Conservation (phyloP, 2,113 vertebrate genomes). For the Gobiocypris rarus region DNA sequence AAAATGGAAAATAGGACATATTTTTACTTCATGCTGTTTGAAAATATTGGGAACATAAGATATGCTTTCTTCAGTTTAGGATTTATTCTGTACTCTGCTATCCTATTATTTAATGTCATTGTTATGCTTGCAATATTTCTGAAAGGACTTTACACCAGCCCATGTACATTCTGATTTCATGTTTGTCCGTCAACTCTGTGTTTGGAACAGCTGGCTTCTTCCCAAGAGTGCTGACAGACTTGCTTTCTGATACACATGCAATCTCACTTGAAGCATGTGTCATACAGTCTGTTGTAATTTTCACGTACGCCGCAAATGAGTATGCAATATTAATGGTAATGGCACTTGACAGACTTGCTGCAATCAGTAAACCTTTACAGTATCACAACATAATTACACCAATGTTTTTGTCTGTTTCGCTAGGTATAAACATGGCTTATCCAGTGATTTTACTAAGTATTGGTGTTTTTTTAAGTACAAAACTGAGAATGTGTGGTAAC, state of each 20-base stretch:
- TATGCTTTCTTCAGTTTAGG: too few species aligned
- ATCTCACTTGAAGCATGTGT: slow-evolving; percentile 68
- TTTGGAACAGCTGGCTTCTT: slow-evolving; percentile 74
- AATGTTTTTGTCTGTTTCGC: slow-evolving; percentile 21
- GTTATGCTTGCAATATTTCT: background rate
- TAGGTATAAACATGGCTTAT: slow-evolving; percentile 49
- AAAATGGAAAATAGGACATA: too few species aligned
- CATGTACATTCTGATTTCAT: slow-evolving; percentile 76
- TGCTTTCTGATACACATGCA: slow-evolving; percentile 63
- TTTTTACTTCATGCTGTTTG: too few species aligned
- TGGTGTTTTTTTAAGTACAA: slow-evolving; percentile 56
- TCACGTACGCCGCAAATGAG: slow-evolving; percentile 73
- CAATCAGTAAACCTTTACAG: slow-evolving; percentile 73
- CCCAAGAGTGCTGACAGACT: slow-evolving; percentile 69
- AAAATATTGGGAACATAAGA: too few species aligned
- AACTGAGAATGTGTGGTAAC: slow-evolving; percentile 66
- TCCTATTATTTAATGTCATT: too few species aligned
- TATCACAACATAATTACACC: slow-evolving; percentile 72
- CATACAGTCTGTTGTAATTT: slow-evolving; percentile 72
- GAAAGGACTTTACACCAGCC: slow-evolving; percentile 63
- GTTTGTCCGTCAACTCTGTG: slow-evolving; percentile 72
- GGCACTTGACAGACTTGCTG: slow-evolving; percentile 75
- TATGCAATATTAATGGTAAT: slow-evolving; percentile 73
- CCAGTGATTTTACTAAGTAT: slow-evolving; percentile 62
- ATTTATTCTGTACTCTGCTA: too few species aligned